Evolutionary conservation across 2,888 invertebrate species (phyloP).

Genomic region (Nesidiocoris tenuis): DNA sequence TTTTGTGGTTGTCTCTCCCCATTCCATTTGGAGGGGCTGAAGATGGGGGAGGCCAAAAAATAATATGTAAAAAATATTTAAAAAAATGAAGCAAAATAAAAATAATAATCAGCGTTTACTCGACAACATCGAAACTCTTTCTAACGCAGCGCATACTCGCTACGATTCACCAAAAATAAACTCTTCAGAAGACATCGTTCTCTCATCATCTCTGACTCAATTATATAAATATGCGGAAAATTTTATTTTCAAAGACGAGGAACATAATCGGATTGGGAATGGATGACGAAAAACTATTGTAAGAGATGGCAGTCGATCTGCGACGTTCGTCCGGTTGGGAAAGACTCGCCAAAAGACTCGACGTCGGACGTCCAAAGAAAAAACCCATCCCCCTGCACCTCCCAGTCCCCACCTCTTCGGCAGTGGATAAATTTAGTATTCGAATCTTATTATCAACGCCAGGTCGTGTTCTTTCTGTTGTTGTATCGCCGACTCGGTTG

Average conservation of each 20-base stretch:
- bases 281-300: neutral
- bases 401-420: neutral
- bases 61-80: too few species aligned
- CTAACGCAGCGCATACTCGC: too few species aligned
- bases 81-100: too few species aligned
- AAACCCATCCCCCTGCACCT: neutral
- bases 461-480: constrained; percentile 27
- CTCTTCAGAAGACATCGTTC: too few species aligned
- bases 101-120: too few species aligned
- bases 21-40: too few species aligned
- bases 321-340: neutral
- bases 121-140: too few species aligned
- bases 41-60: too few species aligned
- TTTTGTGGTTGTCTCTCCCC: too few species aligned
- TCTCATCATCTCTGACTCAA: too few species aligned
- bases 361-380: neutral
- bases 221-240: too few species aligned
- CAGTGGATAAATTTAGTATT: constrained; percentile 4
- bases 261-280: neutral
- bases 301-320: neutral
- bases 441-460: constrained; percentile 27
- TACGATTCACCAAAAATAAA: too few species aligned
- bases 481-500: constrained; percentile 20
- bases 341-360: neutral
- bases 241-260: neutral